phyloP scores from a whole-genome alignment of 2,888 invertebrate species.

The Ischnura elegans region DNA sequence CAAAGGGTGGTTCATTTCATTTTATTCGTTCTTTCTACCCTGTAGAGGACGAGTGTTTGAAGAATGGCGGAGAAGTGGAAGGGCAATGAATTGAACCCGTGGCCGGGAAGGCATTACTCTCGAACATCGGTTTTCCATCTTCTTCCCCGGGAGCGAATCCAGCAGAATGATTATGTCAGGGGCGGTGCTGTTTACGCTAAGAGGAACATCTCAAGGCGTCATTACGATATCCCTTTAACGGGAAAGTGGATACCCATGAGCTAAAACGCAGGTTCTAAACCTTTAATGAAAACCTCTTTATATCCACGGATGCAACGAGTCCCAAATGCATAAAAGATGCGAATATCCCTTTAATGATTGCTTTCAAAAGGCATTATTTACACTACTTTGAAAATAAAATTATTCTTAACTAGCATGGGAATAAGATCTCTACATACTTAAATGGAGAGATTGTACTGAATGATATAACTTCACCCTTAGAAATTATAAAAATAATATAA shows the following conservation, averaged over 20 bases:
- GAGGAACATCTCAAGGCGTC: neutral
- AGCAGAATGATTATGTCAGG: conserved; percentile 42
- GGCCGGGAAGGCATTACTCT: conserved; percentile 5
- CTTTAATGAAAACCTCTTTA: neutral
- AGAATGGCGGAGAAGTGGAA: neutral
- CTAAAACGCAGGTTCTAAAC: neutral
- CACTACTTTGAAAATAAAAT: too few species aligned
- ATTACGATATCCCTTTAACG: neutral
- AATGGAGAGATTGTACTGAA: too few species aligned
- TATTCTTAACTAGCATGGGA: too few species aligned
- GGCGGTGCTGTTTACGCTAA: conserved; percentile 26
- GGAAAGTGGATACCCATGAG: neutral
- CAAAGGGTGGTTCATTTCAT: neutral
- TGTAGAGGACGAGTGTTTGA: neutral
- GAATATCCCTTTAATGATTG: too few species aligned
- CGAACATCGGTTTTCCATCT: conserved; percentile 37
- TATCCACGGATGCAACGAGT: neutral
- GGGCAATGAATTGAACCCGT: neutral
- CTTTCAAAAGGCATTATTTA: too few species aligned
- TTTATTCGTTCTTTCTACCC: conserved; percentile 13
- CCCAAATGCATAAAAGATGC: neutral
- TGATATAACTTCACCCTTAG: too few species aligned
- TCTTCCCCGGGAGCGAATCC: neutral
- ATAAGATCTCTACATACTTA: too few species aligned
- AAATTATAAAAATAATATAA: too few species aligned